Evolutionary conservation across 92 coral and sea anemone species (phyloP), one percentile per base, ranked within the genome.

Genomic region (Zoanthus solanderi): DNA sequence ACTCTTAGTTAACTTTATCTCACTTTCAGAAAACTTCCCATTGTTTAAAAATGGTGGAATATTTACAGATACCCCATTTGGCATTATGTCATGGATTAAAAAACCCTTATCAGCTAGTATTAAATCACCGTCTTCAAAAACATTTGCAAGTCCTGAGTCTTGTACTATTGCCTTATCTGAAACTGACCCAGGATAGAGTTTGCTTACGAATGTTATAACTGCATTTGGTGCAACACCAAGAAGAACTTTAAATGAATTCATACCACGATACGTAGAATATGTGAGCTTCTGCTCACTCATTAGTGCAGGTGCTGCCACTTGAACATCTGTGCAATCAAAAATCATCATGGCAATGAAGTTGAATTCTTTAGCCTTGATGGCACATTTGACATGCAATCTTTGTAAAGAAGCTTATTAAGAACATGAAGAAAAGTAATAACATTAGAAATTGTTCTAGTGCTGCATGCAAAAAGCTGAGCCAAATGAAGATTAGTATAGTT

Each of bases 211-310:
- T 10, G 89, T 77, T 9, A 76, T 87, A 18, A 83, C 42, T 10
- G 84, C 89, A 77, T 87, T 87, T 56, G 89, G 89, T 46, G 89
- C 84, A 37, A 87, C 89, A 54, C 84, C 89, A 76, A 87, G 47
- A 7, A 87, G 54, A 74, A 46, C 78, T 61, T 87, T 87, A 42
- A 83, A 71, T 15, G 84, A 31, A 9, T 76, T 82, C 56, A 45
- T 16, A 23, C 71, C 75, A 58, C 72, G 66, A 74, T 87, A 87
- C 16, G 66, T 87, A 58, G 84, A 76, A 58, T 58, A 87, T 13
- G 74, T 54, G 12, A 58, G 61, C 9, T 72, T 83, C 7, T 71
- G 83, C 29, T 87, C 57, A 12, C 78, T 72, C 57, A 76, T 83
- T n/a, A 67, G 72, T 18, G 32, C 72, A 67, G 72, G 72, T 67